Conservation (phyloP, 1,140 invertebrate species). For the Magallana gigas region DNA sequence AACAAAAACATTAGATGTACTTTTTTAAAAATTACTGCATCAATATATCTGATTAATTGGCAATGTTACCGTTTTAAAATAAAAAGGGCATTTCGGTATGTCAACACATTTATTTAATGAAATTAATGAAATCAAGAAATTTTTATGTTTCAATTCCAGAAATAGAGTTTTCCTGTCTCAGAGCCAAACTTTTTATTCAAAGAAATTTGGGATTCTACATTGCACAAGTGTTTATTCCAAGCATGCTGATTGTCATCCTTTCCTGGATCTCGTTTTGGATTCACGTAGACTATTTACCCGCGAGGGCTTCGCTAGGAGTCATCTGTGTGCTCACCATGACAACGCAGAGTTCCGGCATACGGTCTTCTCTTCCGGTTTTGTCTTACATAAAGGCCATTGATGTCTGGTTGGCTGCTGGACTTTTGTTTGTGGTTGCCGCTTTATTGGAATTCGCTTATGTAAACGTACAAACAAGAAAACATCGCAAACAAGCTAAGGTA, state of each 20-base stretch:
- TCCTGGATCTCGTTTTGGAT: conserved; percentile 98
- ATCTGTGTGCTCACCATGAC: conserved; percentile 71
- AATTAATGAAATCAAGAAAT: no score
- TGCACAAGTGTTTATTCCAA: conserved; percentile 95
- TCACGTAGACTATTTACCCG: conserved; percentile 83
- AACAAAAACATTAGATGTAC: no score
- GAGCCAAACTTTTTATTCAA: conserved; percentile 81
- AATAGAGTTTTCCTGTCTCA: conserved; percentile 45
- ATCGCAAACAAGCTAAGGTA: conserved; percentile 29
- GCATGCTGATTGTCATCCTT: conserved; percentile 94
- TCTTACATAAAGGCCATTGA: conserved; percentile 87
- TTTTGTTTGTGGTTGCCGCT: conserved; percentile 91
- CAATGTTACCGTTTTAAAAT: no score
- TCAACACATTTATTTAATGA: no score
- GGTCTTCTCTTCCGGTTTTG: conserved; percentile 80
- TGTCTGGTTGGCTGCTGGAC: conserved; percentile 93
- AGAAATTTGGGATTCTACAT: conserved; percentile 95
- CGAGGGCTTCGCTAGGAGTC: conserved; percentile 82
- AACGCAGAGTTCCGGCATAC: conserved; percentile 69
- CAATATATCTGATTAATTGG: no score
- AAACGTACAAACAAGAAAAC: conserved; percentile 64
- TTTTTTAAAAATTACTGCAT: no score
- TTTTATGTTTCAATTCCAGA: not conserved
- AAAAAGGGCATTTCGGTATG: no score
- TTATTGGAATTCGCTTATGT: conserved; percentile 92